Evolutionary conservation across 1,140 invertebrate genomes (phyloP).

Genomic region (Ladona fulva): DNA sequence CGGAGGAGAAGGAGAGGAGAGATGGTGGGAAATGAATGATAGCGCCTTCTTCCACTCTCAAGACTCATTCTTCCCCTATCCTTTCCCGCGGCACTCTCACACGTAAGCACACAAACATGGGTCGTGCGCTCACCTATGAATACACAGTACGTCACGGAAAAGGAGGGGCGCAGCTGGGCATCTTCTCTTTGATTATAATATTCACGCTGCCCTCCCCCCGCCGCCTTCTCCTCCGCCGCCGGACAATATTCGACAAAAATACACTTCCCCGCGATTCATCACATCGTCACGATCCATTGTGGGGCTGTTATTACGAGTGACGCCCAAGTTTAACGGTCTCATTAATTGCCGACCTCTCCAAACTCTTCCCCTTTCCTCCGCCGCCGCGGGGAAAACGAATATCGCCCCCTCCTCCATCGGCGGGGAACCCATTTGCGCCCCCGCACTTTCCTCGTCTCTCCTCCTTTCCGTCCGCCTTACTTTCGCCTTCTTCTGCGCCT

Average conservation of each 20-base stretch:
- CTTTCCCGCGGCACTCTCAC: neutral
- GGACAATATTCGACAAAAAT: neutral
- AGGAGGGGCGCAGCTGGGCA: neutral
- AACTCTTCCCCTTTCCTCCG: neutral
- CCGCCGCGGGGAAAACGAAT: neutral
- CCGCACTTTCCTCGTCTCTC: neutral
- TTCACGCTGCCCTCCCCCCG: neutral
- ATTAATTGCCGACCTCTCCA: neutral
- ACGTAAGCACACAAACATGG: neutral
- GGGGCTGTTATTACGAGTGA: neutral
- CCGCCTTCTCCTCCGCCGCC: neutral
- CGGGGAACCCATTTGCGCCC: too few species aligned
- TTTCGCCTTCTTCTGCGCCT: neutral
- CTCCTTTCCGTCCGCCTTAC: neutral
- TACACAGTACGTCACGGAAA: neutral
- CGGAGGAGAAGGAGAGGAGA: too few species aligned
- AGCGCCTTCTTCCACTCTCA: too few species aligned
- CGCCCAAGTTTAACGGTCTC: neutral
- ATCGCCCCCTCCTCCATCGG: neutral
- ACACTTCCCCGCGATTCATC: neutral
- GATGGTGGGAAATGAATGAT: too few species aligned
- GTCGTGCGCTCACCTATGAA: neutral
- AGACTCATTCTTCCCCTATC: too few species aligned
- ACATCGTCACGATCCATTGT: neutral
- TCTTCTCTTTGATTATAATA: slow-evolving; percentile 3